Percentiles rank a stretch among this genome's conserved stretches.
Evolutionary conservation across 1,140 invertebrate species (phyloP).

Genomic region (Ceratosolen fusciceps): DNA sequence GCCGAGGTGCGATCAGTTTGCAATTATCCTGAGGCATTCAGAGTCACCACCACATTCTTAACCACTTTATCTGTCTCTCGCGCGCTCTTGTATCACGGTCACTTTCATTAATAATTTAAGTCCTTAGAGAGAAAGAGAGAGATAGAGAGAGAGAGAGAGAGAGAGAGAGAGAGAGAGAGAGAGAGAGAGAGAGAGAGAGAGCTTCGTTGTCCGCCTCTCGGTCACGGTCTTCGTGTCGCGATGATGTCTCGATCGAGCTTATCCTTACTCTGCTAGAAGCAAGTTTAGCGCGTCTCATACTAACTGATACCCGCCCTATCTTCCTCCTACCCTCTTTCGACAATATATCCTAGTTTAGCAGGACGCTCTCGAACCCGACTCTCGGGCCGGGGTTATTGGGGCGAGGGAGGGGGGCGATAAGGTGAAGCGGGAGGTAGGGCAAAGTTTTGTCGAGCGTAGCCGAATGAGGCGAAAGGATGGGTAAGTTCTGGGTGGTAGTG

Average conservation of each 20-base stretch:
- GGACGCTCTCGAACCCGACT: no score
- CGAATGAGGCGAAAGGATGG: background rate
- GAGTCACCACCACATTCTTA: no score
- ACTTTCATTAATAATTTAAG: conserved; percentile 32
- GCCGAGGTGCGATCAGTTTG: conserved; percentile 2
- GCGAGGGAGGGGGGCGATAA: background rate
- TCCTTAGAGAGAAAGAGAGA: background rate
- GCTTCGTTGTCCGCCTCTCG: no score
- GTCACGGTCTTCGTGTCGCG: no score
- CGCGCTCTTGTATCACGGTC: background rate
- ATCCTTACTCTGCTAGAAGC: background rate
- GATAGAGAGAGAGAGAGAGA: no score
- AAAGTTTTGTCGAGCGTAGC: background rate
- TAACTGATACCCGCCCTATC: no score
- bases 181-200: no score
- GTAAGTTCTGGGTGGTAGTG: no score
- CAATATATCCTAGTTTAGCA: no score
- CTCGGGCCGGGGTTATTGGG: no score
- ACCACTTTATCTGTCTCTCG: background rate
- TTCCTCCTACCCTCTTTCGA: no score
- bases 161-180: no score
- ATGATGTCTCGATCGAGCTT: background rate
- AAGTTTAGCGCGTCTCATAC: conserved; percentile 21
- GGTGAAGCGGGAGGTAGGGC: background rate
- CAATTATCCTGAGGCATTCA: conserved; percentile 32